phyloP scores from a whole-genome alignment of 2,113 vertebrate species.

The Hymenochirus boettgeri region DNA sequence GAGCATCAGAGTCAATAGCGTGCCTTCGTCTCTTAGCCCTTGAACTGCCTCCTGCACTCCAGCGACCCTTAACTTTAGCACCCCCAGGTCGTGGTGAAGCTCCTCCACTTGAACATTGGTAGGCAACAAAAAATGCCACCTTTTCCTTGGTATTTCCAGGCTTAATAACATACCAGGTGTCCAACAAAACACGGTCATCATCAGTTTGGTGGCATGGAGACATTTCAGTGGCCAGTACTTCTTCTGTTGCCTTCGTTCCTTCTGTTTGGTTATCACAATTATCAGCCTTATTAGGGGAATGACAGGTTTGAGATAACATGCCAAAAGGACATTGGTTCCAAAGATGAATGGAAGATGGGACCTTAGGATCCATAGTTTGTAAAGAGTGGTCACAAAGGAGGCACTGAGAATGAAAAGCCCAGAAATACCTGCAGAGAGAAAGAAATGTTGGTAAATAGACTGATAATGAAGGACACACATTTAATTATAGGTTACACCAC shows the following conservation, averaged over 20 bases:
- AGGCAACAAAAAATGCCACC: conserved; percentile 92
- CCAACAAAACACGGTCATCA: conserved; percentile 86
- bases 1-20: conserved; percentile 73
- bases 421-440: conserved; percentile 39
- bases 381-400: conserved; percentile 32
- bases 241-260: conserved; percentile 42
- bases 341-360: conserved; percentile 85
- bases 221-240: conserved; percentile 44
- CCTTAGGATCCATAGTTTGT: conserved; percentile 77
- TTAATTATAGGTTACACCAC: too few species aligned
- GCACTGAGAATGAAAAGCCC: conserved; percentile 1
- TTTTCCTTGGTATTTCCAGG: conserved; percentile 96
- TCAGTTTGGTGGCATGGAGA: conserved; percentile 56
- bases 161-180: conserved; percentile 96
- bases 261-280: conserved; percentile 56
- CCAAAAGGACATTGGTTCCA: conserved; percentile 91
- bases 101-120: conserved; percentile 75
- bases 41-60: conserved; percentile 87
- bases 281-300: conserved; percentile 16
- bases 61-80: conserved; percentile 91
- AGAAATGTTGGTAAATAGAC: background rate
- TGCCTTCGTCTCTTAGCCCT: conserved; percentile 84
- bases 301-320: conserved; percentile 84
- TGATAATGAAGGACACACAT: background rate
- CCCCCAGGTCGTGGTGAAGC: conserved; percentile 67